phyloP scores from a whole-genome alignment of 2,113 vertebrate species.

The Pelvicachromis taeniatus region DNA sequence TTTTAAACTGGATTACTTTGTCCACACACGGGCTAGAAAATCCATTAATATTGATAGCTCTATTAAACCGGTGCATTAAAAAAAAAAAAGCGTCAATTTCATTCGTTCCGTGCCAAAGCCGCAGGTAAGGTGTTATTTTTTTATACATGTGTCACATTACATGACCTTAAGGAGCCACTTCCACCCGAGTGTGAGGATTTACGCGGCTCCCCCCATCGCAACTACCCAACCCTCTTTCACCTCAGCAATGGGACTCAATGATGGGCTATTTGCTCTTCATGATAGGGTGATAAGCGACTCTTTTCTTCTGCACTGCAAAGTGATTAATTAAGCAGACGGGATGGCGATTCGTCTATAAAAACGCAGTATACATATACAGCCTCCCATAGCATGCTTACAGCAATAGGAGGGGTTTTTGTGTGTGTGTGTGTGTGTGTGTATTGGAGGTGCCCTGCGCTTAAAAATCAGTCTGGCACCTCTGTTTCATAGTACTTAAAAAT shows the following conservation, averaged over 20 bases:
- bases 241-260: conserved; percentile 57
- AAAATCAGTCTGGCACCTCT: neutral
- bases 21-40: neutral
- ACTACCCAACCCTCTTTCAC: neutral
- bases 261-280: conserved; percentile 74
- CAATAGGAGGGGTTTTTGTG: neutral
- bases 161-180: conserved; percentile 43
- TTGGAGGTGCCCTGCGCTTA: conserved; percentile 21
- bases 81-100: conserved; percentile 6
- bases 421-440: too few species aligned
- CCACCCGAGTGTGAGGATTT: conserved; percentile 56
- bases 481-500: neutral
- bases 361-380: neutral
- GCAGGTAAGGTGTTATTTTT: conserved; percentile 31
- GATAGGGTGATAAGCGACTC: conserved; percentile 70
- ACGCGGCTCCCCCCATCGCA: neutral
- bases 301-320: conserved; percentile 49
- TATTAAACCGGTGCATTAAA: neutral
- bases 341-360: conserved; percentile 38
- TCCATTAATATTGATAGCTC: neutral
- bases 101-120: conserved; percentile 16
- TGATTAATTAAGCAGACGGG: conserved; percentile 68
- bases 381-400: neutral
- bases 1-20: neutral
- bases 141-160: conserved; percentile 50